These are phyloP conservation scores for Tupaia tana DNA, from an alignment of 2,113 vertebrate species.

Conservation along the genomic window DNA sequence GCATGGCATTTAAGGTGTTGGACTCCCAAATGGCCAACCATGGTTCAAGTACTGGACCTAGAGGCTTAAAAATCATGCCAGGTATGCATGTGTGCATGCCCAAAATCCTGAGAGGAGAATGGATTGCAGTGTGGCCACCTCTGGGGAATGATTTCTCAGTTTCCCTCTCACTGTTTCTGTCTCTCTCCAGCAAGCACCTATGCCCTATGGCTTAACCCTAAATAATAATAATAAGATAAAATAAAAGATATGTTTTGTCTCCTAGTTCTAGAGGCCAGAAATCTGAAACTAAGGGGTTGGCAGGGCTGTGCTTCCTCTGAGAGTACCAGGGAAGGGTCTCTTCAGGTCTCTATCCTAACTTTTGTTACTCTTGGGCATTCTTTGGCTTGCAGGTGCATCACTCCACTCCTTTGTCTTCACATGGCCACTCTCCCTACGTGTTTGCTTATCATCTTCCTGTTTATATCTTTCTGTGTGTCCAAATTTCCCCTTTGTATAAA, in stretches of 20 bases:
- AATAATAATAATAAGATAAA: too few relatives aligned
- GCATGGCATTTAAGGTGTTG: too few relatives aligned
- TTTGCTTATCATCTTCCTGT: not conserved
- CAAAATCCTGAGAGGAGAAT: too few relatives aligned
- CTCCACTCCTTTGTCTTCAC: not conserved
- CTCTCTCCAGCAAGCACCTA: too few relatives aligned
- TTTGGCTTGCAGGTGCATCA: not conserved
- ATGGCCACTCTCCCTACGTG: not conserved
- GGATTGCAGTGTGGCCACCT: too few relatives aligned
- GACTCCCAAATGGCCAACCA: too few relatives aligned
- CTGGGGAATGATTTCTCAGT: too few relatives aligned
- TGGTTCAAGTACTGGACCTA: too few relatives aligned
- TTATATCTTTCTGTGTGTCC: not conserved
- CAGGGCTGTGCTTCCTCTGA: not conserved
- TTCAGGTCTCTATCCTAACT: not conserved
- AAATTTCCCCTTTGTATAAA: not conserved
- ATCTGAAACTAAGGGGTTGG: not conserved
- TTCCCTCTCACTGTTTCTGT: too few relatives aligned
- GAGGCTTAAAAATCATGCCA: too few relatives aligned
- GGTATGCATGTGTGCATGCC: too few relatives aligned
- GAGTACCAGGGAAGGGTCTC: not conserved
- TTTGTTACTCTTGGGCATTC: not conserved
- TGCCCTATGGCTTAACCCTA: too few relatives aligned
- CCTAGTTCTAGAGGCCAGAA: not conserved
- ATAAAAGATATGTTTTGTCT: not conserved